Percentiles rank a stretch among this genome's conserved stretches.
phyloP scores from a whole-genome alignment of 2,888 invertebrate species.

The Acheta domesticus region DNA sequence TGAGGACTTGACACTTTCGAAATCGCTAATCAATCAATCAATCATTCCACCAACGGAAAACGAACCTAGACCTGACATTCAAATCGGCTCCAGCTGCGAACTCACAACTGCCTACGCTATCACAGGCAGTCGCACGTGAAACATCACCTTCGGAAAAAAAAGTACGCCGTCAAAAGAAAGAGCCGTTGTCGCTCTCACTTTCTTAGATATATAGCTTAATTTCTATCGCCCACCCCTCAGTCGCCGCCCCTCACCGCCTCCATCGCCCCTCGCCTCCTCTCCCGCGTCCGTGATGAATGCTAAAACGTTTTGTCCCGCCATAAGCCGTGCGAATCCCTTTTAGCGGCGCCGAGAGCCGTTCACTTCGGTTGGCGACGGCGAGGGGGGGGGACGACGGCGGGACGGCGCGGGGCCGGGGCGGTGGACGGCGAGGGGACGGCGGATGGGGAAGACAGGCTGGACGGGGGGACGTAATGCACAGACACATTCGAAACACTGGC shows the following conservation, averaged over 20 bases:
- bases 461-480: neutral
- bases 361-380: neutral
- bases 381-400: neutral
- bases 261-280: neutral
- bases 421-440: neutral
- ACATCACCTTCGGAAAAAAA: too few species aligned
- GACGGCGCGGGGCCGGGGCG: neutral
- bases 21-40: too few species aligned
- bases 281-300: neutral
- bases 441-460: neutral
- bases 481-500: constrained; percentile 10
- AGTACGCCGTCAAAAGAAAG: too few species aligned
- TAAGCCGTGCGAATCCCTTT: neutral
- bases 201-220: too few species aligned
- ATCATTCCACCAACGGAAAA: too few species aligned
- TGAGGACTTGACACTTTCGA: too few species aligned
- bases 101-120: too few species aligned
- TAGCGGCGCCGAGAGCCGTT: neutral
- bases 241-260: neutral
- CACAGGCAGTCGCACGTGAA: too few species aligned
- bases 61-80: too few species aligned
- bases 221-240: too few species aligned
- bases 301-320: neutral
- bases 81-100: too few species aligned
- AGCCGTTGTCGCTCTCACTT: too few species aligned